A percentile compares a stretch with the other conserved stretches of the same genome.
Conservation (phyloP, 2,113 vertebrate genomes). For the Nothoprocta perdicaria region DNA sequence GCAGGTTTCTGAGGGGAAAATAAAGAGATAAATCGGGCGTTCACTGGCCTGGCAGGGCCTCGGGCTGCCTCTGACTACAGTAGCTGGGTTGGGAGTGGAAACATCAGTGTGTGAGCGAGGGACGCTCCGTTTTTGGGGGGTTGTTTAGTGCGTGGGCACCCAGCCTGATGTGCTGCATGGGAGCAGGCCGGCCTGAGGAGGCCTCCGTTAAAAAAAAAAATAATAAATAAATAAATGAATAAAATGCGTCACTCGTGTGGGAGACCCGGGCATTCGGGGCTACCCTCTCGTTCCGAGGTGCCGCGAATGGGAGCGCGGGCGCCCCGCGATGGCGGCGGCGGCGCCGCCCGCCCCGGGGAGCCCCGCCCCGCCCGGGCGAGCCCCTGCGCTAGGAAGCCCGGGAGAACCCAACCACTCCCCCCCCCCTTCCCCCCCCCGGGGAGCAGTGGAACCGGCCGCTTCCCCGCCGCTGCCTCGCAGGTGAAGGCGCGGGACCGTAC, state of each 20-base stretch:
- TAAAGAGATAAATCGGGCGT: accelerated
- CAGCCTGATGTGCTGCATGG: no score
- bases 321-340: background rate
- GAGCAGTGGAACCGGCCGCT: conserved; percentile 19
- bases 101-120: background rate
- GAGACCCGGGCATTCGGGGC: background rate
- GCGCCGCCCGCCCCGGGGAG: background rate
- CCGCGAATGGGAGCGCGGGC: background rate
- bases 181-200: no score
- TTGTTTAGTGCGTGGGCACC: background rate
- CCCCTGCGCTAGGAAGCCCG: background rate
- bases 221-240: no score
- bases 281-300: background rate
- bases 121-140: background rate
- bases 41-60: background rate
- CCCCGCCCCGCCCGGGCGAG: background rate
- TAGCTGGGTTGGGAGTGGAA: accelerated
- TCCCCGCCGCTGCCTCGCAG: conserved; percentile 29
- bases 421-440: accelerated
- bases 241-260: accelerated
- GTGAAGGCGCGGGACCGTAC: conserved; percentile 42
- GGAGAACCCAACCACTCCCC: background rate
- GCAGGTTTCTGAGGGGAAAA: background rate
- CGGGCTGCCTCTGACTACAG: accelerated
- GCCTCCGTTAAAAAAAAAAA: no score